Evolutionary conservation across 2,888 invertebrate species (phyloP).

Genomic region (Oxytorus armatus): DNA sequence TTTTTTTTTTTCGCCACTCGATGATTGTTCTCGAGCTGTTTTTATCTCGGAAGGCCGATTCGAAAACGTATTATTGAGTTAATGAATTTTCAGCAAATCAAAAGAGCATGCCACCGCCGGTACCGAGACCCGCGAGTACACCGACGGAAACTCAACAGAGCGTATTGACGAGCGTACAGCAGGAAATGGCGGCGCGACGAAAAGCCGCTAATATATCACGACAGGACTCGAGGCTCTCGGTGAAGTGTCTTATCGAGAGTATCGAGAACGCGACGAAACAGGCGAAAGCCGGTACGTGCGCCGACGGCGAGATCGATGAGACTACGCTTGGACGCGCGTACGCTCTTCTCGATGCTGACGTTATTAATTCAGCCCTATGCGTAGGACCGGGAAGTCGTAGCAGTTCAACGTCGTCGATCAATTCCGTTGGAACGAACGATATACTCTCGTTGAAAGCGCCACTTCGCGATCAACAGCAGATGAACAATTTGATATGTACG

Average conservation of each 20-base stretch:
- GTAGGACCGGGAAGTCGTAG: constrained; percentile 87
- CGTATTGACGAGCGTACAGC: constrained; percentile 85
- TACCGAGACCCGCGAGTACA: constrained; percentile 81
- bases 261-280: constrained; percentile 95
- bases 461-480: constrained; percentile 82
- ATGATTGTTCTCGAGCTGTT: not conserved
- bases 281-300: constrained; percentile 86
- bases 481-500: constrained; percentile 81
- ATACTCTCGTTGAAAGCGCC: constrained; percentile 81
- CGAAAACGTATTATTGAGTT: constrained; percentile 4
- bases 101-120: constrained; percentile 79
- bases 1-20: constrained; percentile 41
- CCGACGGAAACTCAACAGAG: constrained; percentile 86
- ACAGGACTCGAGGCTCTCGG: constrained; percentile 93
- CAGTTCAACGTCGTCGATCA: constrained; percentile 87
- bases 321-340: constrained; percentile 62
- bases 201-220: constrained; percentile 85
- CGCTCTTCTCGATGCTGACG: constrained; percentile 60
- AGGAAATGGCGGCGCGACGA: constrained; percentile 87
- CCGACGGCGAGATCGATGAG: constrained; percentile 63
- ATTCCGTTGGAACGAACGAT: constrained; percentile 82
- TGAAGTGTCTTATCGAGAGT: constrained; percentile 95
- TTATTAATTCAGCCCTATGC: constrained; percentile 69
- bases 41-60: not conserved
- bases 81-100: constrained; percentile 79